Evolutionary conservation across 35 echinoderm and acorn worm species (phyloP), one percentile per base, ranked within the genome.

Genomic region (Ophiothrix spiculata): DNA sequence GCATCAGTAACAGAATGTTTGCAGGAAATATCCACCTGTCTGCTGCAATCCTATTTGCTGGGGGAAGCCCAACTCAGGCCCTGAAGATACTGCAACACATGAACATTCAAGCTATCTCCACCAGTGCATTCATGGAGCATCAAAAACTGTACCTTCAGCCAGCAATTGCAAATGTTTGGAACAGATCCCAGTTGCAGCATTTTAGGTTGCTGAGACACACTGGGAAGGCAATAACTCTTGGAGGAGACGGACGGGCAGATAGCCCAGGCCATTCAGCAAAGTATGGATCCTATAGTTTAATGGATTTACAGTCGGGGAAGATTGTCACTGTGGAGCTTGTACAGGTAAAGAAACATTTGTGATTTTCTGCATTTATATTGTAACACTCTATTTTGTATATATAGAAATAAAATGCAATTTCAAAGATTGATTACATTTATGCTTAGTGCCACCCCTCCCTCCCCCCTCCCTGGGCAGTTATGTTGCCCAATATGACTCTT

Each of bases 191-290:
- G n/a, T n/a, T n/a, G n/a, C n/a, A n/a, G n/a, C n/a, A n/a, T n/a
- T n/a, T n/a, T n/a, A n/a, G n/a, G n/a, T n/a, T n/a, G n/a, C n/a
- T n/a, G n/a, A n/a, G n/a, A n/a, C n/a, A n/a, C n/a, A n/a, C 1
- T 8, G 77, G 49, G 28, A 39, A 79, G 25, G 41, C 86, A 8
- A 49, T 88, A 28, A 56, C 86, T 0, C 31, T 93, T 45, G 91
- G 80, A 0, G 88, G 88, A 0, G 93, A 87, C 88, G 93, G 75
- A 2, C 15, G 88, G 33, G 84, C 84, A 39, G 93, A 91, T 35
- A 94, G 92, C 39, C 88, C 92, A 19, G 92, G 92, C 1, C 92
- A 94, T 39, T 87, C 88, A 28, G 92, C 92, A 23, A 87, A 94
- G 42, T 94, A 77, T 84, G 88, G 92, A 1, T 37, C 64, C 0